Conservation (phyloP, 2,888 invertebrate genomes). For the Ophion slaviceki region DNA sequence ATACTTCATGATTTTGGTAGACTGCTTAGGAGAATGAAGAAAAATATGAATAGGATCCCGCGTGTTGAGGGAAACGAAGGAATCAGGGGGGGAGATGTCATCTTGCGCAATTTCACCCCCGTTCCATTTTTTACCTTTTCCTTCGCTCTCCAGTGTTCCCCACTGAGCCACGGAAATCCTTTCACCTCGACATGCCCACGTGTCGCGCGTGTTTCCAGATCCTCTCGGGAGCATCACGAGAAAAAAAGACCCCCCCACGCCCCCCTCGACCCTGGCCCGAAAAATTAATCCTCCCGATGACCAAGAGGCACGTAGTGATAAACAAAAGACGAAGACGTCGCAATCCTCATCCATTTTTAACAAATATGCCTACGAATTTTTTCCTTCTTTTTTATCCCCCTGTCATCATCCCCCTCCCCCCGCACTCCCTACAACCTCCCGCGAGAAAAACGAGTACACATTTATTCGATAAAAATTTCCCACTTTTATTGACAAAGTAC, state of each 20-base stretch:
- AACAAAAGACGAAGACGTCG: neutral
- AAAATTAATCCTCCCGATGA: slow-evolving; percentile 32
- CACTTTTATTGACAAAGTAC: neutral
- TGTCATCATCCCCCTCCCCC: neutral
- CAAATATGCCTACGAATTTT: neutral
- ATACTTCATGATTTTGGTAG: slow-evolving; percentile 53
- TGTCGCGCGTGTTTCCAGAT: slow-evolving; percentile 44
- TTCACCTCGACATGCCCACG: slow-evolving; percentile 50
- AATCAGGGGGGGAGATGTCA: slow-evolving; percentile 78
- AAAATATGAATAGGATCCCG: slow-evolving; percentile 61
- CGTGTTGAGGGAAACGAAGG: slow-evolving; percentile 66
- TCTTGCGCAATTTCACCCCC: slow-evolving; percentile 79
- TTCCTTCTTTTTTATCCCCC: neutral
- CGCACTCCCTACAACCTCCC: neutral
- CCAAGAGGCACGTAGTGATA: slow-evolving; percentile 7
- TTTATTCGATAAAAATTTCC: neutral
- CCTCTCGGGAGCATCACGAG: slow-evolving; percentile 19
- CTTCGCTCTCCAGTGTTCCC: slow-evolving; percentile 37
- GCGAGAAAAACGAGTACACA: neutral
- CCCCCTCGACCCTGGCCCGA: neutral
- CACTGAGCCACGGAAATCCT: slow-evolving; percentile 58
- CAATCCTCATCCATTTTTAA: neutral
- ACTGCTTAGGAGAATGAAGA: slow-evolving; percentile 59
- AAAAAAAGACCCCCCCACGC: neutral
- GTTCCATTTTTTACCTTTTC: slow-evolving; percentile 45